Evolutionary conservation across 2,113 vertebrate species (phyloP), one percentile per base, ranked within the genome.

Genomic region (Mirounga angustirostris): DNA sequence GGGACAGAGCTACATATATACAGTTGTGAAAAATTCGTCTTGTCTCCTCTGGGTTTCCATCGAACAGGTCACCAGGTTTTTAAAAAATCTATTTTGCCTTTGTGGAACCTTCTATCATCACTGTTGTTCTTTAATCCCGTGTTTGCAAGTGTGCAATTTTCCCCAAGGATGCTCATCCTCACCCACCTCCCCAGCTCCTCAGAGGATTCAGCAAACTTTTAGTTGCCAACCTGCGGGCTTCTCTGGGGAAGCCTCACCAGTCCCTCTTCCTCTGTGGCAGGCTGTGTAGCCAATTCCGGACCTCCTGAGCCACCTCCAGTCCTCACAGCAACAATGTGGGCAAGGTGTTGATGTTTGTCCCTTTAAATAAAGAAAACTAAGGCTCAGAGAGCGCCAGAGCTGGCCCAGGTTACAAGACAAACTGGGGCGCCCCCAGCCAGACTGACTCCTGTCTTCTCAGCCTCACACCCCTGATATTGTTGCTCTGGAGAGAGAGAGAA

Each of bases 81-180:
- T 63, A 33, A 93, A 85, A 80, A 40, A 15, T 11, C 12, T 50
- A 5, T n/a, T 56, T 36, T 85, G n/a, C 24, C 58, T 73, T 33
- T 30, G 16, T 82, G 65, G 58, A 52, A 54, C 7, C n/a, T 79
- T 5, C 10, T 79, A 0, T 71, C 9, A 7, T 43, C 50, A 5
- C 80, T 54, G n/a, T 40, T 61, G 56, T 40, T 36, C 10, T 92
- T 43, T 40, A 28, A 40, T 65, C 8, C 54, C 14, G 0, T 52
- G 81, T 65, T 79, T 59, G 22, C 52, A 46, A 18, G 80, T 4
- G 12, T 36, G 22, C 21, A 0, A 0, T 33, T 58, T 46, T 30
- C 36, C 14, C 56, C 36, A 15, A 7, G 0, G 8, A 1, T 33
- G 30, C 18, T 63, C 7, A 30, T n/a, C 65, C 1, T 19, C 12